Evolutionary conservation across 2,797 vertebrate genomes (phyloP).

Genomic region (Erethizon dorsatum): DNA sequence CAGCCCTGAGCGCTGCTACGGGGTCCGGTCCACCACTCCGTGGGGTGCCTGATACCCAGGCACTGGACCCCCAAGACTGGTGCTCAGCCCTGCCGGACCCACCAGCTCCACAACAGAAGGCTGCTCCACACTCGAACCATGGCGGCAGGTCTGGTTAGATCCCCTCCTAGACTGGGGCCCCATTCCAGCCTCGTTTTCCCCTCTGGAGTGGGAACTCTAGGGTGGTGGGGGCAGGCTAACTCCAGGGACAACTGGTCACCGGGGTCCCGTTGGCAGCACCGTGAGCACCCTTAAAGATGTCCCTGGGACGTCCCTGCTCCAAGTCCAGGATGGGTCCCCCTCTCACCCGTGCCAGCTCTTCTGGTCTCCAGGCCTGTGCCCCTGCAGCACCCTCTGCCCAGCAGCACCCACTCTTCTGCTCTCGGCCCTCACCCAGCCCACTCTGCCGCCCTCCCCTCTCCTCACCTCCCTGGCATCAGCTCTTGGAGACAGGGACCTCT

Average conservation of each 20-base stretch:
- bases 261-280: neutral
- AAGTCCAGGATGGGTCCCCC: neutral
- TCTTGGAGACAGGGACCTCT: neutral
- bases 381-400: neutral
- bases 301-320: neutral
- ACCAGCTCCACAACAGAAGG: neutral
- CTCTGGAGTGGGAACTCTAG: neutral
- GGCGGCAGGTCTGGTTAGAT: neutral
- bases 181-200: neutral
- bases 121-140: neutral
- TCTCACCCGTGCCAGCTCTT: accelerated
- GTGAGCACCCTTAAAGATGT: accelerated
- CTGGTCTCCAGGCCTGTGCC: neutral
- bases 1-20: neutral
- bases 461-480: neutral
- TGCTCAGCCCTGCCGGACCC: accelerated
- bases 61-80: neutral
- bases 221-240: neutral
- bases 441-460: neutral
- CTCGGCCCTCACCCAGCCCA: neutral
- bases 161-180: neutral
- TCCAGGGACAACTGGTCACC: neutral
- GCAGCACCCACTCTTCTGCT: neutral
- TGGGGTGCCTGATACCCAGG: neutral
- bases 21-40: neutral